Conservation (phyloP, 1,140 invertebrate genomes). For the Hyphantria cunea region DNA sequence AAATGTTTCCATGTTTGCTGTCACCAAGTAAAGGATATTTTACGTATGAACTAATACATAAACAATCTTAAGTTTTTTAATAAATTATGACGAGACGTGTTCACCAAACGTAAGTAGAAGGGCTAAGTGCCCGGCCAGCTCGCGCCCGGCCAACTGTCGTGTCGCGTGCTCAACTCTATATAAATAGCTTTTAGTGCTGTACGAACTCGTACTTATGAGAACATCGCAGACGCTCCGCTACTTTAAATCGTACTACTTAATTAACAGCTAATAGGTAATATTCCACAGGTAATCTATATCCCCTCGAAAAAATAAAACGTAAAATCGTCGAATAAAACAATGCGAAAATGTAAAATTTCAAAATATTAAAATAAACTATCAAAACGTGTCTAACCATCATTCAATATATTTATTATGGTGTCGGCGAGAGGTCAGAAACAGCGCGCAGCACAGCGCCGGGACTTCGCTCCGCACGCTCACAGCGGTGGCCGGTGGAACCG, state of each 20-base stretch:
- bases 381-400: constrained; percentile 35
- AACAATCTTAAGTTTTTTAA: too few relatives aligned
- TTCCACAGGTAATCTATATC: constrained; percentile 12
- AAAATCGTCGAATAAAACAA: background rate
- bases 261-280: constrained; percentile 33
- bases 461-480: background rate
- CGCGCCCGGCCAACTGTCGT: background rate
- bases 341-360: constrained; percentile 31
- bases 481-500: too few relatives aligned
- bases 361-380: constrained; percentile 39
- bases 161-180: constrained; percentile 16
- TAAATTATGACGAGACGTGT: too few relatives aligned
- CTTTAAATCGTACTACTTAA: constrained; percentile 40
- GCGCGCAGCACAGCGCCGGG: background rate
- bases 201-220: constrained; percentile 21
- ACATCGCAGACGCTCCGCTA: constrained; percentile 30
- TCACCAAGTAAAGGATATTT: too few relatives aligned
- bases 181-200: constrained; percentile 36
- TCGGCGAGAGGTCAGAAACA: constrained; percentile 27
- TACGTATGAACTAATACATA: too few relatives aligned
- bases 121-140: too few relatives aligned
- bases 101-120: too few relatives aligned
- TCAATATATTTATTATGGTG: constrained; percentile 13
- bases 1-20: too few relatives aligned
- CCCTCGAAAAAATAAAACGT: constrained; percentile 19